Evolutionary conservation across 1,140 invertebrate genomes (phyloP).

Genomic region (Bombus breviceps): DNA sequence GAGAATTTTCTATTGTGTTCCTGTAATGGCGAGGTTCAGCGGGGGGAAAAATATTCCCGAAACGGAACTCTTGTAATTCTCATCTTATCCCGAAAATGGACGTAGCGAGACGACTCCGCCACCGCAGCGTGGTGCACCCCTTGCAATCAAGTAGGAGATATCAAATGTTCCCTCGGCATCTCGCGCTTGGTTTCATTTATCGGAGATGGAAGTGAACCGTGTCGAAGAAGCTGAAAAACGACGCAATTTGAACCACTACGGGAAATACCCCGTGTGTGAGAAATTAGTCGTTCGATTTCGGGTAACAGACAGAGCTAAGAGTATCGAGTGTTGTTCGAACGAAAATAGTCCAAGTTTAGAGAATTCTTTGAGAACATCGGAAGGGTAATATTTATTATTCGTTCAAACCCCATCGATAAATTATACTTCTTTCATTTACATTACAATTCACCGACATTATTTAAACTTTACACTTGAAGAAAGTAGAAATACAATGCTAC

Average conservation of each 20-base stretch:
- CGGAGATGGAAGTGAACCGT: constrained; percentile 49
- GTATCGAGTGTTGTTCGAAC: not conserved
- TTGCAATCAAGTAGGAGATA: constrained; percentile 69
- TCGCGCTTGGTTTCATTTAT: constrained; percentile 54
- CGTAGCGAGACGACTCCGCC: constrained; percentile 38
- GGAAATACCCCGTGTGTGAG: not conserved
- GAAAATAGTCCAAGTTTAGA: too few species aligned
- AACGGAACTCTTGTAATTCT: constrained; percentile 74
- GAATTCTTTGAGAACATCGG: not conserved
- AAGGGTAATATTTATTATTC: not conserved
- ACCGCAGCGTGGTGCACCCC: constrained; percentile 57
- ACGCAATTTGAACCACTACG: constrained; percentile 19
- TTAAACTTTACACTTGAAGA: not conserved
- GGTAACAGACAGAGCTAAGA: constrained; percentile 38
- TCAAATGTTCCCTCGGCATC: constrained; percentile 59
- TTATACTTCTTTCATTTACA: not conserved
- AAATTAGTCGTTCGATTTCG: constrained; percentile 30
- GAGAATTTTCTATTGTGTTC: constrained; percentile 65
- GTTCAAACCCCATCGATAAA: too few species aligned
- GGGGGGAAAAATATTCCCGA: constrained; percentile 58
- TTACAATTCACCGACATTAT: not conserved
- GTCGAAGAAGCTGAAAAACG: constrained; percentile 46
- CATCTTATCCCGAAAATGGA: constrained; percentile 76
- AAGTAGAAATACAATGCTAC: not conserved
- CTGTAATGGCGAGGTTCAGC: constrained; percentile 31